Base-by-base conservation (phyloP, 2,797 vertebrate species). In the Trachurus trachurus region DNA sequence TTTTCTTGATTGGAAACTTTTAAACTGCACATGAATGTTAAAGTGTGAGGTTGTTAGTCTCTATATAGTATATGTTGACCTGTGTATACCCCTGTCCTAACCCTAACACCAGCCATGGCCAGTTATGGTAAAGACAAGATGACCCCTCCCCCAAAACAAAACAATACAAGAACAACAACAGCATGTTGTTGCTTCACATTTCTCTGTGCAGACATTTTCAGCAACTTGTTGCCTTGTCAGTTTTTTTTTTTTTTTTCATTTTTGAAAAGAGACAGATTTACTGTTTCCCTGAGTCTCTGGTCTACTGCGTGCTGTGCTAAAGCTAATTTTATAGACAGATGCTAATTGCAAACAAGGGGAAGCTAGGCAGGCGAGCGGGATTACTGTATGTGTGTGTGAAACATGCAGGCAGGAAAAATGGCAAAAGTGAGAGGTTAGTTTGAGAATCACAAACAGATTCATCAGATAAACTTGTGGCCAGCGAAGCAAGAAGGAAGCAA, bases 321-420 rank as follows among this genome's bases (percentile, higher is more conserved):
- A 6, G 9, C n/a, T 19, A n/a, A 19, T 44, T 16, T 15, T 45
- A 5, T 45, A 45, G 13, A 47, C 37, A 22, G 39, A 66, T 54
- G 13, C 61, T 74, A 62, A 82, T 49, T 50, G 50, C 47, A 66
- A 68, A 68, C 16, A 17, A 62, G 29, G 22, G 71, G 65, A 49
- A 60, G 67, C 12, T 76, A n/a, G 68, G 37, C 53, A 47, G 61
- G 45, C 45, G 49, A 72, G 64, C 3, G 16, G 59, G 53, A 26
- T 26, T 74, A 69, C 50, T 54, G 54, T 53, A 60, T 31, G 66
- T 56, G 59, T 16, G 10, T 31, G 57, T 60, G 75, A 77, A 47
- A 26, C 52, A 45, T 40, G 16, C 49, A 61, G 58, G 31, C 5
- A 34, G 31, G 31, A 74, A 56, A 58, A 58, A 58, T 67, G 16